Conservation (phyloP, 1,140 invertebrate species). For the Hyphantria cunea region DNA sequence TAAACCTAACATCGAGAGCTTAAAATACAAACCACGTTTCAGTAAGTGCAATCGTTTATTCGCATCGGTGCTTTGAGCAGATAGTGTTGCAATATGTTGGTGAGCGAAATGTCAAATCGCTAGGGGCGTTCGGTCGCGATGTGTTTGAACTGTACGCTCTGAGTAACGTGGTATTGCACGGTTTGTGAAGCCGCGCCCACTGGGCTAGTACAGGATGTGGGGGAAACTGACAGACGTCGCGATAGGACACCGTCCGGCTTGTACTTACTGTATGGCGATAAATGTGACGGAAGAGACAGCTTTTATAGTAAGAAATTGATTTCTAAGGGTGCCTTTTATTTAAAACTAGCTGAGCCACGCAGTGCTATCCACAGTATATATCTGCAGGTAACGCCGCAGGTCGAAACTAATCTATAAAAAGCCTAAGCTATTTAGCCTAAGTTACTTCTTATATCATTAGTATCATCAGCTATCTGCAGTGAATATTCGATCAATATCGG, state of each 20-base stretch:
- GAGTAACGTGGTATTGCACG: slow-evolving; percentile 2
- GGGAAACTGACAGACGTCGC: slow-evolving; percentile 29
- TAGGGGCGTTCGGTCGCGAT: slow-evolving; percentile 15
- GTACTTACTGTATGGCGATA: slow-evolving; percentile 7
- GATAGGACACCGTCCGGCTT: slow-evolving; percentile 22
- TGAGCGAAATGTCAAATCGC: slow-evolving; percentile 23
- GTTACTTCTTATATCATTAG: too few relatives aligned
- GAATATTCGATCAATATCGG: too few relatives aligned
- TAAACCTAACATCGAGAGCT: not conserved
- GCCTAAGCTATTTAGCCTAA: too few relatives aligned
- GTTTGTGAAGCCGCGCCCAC: slow-evolving; percentile 13
- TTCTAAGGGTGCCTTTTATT: too few relatives aligned
- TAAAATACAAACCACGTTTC: not conserved
- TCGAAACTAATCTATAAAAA: too few relatives aligned
- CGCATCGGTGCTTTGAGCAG: slow-evolving; percentile 3
- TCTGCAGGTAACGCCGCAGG: too few relatives aligned
- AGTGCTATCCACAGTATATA: too few relatives aligned
- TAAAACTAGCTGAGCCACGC: too few relatives aligned
- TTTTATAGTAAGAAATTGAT: not conserved
- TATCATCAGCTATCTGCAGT: too few relatives aligned
- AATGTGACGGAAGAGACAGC: not conserved
- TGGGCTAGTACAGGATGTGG: slow-evolving; percentile 28
- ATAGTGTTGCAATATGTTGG: slow-evolving; percentile 20
- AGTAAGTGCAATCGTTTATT: not conserved
- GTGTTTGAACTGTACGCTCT: slow-evolving; percentile 17